Evolutionary conservation across 2,113 vertebrate genomes (phyloP).

Genomic region (Neogale vison): DNA sequence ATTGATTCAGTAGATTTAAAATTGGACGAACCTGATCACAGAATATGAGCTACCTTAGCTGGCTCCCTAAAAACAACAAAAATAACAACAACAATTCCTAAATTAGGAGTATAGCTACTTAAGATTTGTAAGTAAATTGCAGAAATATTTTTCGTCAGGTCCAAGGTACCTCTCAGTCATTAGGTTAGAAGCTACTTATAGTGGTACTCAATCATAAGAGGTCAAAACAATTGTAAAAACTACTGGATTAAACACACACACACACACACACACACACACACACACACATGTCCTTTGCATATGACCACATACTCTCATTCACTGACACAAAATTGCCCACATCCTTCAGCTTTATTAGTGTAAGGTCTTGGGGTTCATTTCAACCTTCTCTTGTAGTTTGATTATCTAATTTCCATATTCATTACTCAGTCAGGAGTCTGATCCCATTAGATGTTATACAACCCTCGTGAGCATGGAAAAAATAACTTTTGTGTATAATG

Average conservation of each 20-base stretch:
- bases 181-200: not conserved
- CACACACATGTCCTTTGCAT: not conserved
- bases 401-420: constrained; percentile 69
- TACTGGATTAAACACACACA: not conserved
- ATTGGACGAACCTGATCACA: not conserved
- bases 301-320: not conserved
- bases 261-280: not conserved
- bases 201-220: not conserved
- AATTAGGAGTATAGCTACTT: not conserved
- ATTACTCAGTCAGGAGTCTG: constrained; percentile 59
- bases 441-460: constrained; percentile 64
- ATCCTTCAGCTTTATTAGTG: constrained; percentile 32
- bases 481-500: constrained; percentile 56
- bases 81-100: not conserved
- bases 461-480: constrained; percentile 56
- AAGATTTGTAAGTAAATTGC: not conserved
- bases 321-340: not conserved
- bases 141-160: constrained; percentile 19
- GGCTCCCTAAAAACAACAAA: not conserved
- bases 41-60: not conserved
- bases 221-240: constrained; percentile 21
- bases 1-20: not conserved
- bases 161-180: not conserved
- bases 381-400: constrained; percentile 30
- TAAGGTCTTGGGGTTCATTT: constrained; percentile 54